Percentiles rank a stretch among this genome's conserved stretches.
Evolutionary conservation across 2,888 invertebrate genomes (phyloP).

Genomic region (Chorisops tibialis): DNA sequence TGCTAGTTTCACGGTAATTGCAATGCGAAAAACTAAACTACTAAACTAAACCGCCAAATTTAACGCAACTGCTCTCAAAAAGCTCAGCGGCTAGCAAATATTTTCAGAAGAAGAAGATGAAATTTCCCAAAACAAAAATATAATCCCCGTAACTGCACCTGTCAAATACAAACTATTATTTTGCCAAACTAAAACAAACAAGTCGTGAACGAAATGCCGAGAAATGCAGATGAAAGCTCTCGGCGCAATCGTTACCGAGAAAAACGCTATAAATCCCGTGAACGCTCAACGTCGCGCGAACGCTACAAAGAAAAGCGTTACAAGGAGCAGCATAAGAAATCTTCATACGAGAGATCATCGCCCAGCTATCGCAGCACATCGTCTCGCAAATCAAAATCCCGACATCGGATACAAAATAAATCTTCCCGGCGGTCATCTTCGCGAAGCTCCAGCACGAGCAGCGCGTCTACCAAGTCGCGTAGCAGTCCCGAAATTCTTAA

Average conservation of each 20-base stretch:
- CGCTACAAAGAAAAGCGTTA: background rate
- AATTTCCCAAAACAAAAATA: conserved; percentile 18
- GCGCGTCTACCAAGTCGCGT: background rate
- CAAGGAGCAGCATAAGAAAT: background rate
- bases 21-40: too few relatives aligned
- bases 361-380: background rate
- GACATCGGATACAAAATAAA: conserved; percentile 12
- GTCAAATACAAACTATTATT: background rate
- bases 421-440: conserved; percentile 14
- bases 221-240: background rate
- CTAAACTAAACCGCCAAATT: too few relatives aligned
- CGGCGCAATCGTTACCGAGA: background rate
- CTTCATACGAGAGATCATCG: conserved; percentile 10
- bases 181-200: background rate
- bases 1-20: too few relatives aligned
- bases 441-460: background rate
- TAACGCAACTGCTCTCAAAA: too few relatives aligned
- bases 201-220: background rate
- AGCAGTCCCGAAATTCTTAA: conserved; percentile 2
- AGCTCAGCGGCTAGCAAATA: too few relatives aligned
- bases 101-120: background rate
- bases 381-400: background rate
- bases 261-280: conserved; percentile 3
- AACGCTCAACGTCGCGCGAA: background rate
- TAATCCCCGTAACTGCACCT: background rate